These are phyloP conservation scores for Ochropacha duplaris DNA, from an alignment of 2,888 invertebrate genomes.

Conservation along the genomic window DNA sequence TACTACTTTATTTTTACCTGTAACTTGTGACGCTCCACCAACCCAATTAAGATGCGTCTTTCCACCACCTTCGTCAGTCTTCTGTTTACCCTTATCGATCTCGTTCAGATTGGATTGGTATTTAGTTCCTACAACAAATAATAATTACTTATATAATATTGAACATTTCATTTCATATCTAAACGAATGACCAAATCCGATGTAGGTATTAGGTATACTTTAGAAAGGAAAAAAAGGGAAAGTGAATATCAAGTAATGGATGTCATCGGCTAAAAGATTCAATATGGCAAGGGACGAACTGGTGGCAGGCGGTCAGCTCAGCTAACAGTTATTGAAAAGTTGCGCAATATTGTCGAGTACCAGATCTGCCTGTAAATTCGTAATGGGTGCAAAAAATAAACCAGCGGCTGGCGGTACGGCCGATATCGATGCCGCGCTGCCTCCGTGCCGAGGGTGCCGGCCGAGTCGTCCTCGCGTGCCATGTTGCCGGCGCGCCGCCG, in stretches of 20 bases:
- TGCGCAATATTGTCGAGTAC: slow-evolving; percentile 81
- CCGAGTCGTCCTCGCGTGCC: not conserved
- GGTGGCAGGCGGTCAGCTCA: slow-evolving; percentile 55
- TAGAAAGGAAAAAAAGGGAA: slow-evolving; percentile 24
- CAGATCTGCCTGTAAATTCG: slow-evolving; percentile 76
- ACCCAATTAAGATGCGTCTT: slow-evolving; percentile 82
- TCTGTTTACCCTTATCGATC: slow-evolving; percentile 91
- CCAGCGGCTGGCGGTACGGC: slow-evolving; percentile 44
- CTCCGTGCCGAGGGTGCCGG: not conserved
- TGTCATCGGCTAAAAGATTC: slow-evolving; percentile 72
- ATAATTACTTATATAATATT: slow-evolving; percentile 8
- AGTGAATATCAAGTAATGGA: slow-evolving; percentile 32
- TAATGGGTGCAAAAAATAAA: slow-evolving; percentile 81
- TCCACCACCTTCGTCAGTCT: slow-evolving; percentile 84
- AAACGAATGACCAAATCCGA: slow-evolving; percentile 4
- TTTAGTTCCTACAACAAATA: slow-evolving; percentile 84
- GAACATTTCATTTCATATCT: no score
- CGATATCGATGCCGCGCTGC: slow-evolving; percentile 48
- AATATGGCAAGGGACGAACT: slow-evolving; percentile 68
- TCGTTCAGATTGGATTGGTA: slow-evolving; percentile 90
- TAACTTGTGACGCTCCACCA: slow-evolving; percentile 74
- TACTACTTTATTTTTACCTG: slow-evolving; percentile 47
- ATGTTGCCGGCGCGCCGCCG: slow-evolving; percentile 15
- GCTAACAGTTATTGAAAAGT: slow-evolving; percentile 81
- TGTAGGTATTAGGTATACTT: slow-evolving; percentile 20